Percentiles rank a stretch among this genome's conserved stretches.
Conservation (phyloP, 2,888 invertebrate species). For the Amphipyra tragopoginis region DNA sequence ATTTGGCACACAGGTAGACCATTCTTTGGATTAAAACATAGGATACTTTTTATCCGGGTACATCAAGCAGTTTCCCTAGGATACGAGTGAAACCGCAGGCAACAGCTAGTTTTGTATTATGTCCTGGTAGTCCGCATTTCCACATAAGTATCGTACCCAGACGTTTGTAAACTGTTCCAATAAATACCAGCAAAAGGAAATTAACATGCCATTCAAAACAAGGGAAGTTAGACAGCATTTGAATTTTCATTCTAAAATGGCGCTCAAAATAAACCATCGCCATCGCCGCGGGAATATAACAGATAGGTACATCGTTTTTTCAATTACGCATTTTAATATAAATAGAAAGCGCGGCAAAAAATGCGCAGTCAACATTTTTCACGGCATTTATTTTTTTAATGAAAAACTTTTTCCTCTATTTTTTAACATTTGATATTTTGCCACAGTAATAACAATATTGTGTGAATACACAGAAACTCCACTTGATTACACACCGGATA, state of each 20-base stretch:
- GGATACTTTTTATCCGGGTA: too few species aligned
- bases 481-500: constrained; percentile 34
- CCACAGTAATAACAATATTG: constrained; percentile 32
- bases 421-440: constrained; percentile 35
- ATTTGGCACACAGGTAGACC: too few species aligned
- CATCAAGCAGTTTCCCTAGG: too few species aligned
- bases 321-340: constrained; percentile 49
- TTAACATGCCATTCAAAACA: constrained; percentile 37
- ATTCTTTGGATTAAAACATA: too few species aligned
- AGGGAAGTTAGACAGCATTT: constrained; percentile 30
- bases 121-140: too few species aligned
- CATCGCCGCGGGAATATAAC: constrained; percentile 7
- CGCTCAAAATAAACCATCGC: constrained; percentile 15
- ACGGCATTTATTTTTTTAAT: constrained; percentile 15
- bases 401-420: constrained; percentile 12
- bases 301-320: constrained; percentile 15
- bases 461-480: constrained; percentile 32
- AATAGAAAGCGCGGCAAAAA: constrained; percentile 28
- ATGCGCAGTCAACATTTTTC: constrained; percentile 15
- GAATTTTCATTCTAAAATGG: constrained; percentile 32
- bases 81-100: too few species aligned
- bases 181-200: constrained; percentile 31
- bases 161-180: constrained; percentile 14
- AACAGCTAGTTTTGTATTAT: too few species aligned
- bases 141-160: too few species aligned